Evolutionary conservation across 2,113 vertebrate genomes (phyloP), one percentile per base, ranked within the genome.

Genomic region (Bujurquina vittata): DNA sequence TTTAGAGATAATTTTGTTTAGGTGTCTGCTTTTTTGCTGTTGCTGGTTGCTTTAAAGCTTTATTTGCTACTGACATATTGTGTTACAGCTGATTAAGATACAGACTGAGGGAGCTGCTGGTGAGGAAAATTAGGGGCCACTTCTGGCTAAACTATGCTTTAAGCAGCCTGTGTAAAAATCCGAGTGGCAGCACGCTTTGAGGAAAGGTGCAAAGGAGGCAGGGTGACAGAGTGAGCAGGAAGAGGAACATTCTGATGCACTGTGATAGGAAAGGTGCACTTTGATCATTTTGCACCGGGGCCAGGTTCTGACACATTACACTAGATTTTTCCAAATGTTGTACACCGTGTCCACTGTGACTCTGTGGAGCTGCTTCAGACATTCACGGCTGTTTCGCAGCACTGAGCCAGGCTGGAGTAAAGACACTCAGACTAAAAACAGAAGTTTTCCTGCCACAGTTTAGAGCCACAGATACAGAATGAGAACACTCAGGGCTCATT

Each of bases 381-480:
- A 52, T 72, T 72, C 65, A n/a, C 10, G 43, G 65, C 5, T 72
- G 43, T 4, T 15, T 46, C 4, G 2, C 43, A 46, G 43, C 11
- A 46, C 12, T 46, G 23, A 52, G 65, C 29, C 43, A 31, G 23
- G 43, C 65, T 52, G 4, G 17, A 72, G 65, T 52, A 52, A 31
- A 72, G 20, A 40, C 61, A 63, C 11, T 65, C 62, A 40, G 10
- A 17, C 43, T 72, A 72, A 72, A 57, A 69, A 69, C 63, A 49
- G 65, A 29, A 52, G 43, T 52, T 43, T 72, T 1, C 23, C 17
- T 31, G 0, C 29, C 43, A 72, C 40, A 7, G 49, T 29, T 69
- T 43, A 69, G 65, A 52, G 65, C 65, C 63, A 49, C 15, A 7
- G 63, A 69, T 69, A 69, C 10, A 37, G 62, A 67, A 67, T 69